Evolutionary conservation across 2,113 vertebrate genomes (phyloP).

Genomic region (Mobula birostris): DNA sequence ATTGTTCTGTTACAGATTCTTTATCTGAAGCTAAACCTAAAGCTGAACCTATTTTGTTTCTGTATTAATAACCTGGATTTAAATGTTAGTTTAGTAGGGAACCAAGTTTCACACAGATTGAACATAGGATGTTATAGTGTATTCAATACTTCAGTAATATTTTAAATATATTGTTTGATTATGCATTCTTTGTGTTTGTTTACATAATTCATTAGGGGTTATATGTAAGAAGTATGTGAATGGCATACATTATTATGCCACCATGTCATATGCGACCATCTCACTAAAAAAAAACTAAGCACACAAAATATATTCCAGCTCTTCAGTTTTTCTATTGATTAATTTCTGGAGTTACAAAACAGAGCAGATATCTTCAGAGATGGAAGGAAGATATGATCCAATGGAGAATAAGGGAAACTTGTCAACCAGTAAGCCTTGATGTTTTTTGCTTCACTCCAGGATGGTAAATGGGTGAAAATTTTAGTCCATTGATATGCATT

Average conservation of each 20-base stretch:
- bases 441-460: neutral
- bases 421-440: neutral
- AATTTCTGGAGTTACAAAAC: no score
- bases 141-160: no score
- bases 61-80: neutral
- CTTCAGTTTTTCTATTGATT: no score
- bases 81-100: neutral
- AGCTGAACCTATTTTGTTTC: neutral
- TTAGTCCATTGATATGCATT: neutral
- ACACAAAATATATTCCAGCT: no score
- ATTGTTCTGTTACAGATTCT: neutral
- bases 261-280: no score
- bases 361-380: neutral
- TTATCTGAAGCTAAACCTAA: neutral
- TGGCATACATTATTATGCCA: no score
- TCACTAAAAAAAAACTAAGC: no score
- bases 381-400: neutral
- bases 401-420: neutral
- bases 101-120: neutral
- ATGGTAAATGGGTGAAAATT: neutral
- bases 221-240: no score
- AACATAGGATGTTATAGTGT: neutral
- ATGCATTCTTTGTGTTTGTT: no score
- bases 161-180: no score
- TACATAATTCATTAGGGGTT: no score